Percentiles rank a stretch among this genome's conserved stretches.
phyloP scores from a whole-genome alignment of 2,797 vertebrate genomes.

The Myotis daubentonii region DNA sequence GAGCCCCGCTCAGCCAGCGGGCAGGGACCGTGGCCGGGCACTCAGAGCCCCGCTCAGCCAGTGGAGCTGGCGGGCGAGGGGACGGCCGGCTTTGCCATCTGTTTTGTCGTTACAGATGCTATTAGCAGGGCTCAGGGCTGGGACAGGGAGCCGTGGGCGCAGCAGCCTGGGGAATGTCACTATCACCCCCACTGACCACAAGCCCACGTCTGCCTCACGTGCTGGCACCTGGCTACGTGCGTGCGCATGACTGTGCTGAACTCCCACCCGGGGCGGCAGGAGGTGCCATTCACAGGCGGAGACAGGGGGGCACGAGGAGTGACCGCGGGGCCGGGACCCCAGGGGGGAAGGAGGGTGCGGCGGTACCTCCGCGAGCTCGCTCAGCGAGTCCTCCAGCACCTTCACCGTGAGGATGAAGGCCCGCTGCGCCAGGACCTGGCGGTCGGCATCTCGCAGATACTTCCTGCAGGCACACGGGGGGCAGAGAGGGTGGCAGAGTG shows the following conservation, averaged over 20 bases:
- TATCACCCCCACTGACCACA: fast-evolving
- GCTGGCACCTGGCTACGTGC: too few relatives aligned
- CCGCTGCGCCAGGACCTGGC: slow-evolving; percentile 96
- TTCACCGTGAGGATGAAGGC: slow-evolving; percentile 98
- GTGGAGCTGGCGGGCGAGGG: background rate
- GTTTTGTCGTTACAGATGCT: background rate
- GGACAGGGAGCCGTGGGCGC: background rate
- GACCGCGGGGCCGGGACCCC: too few relatives aligned
- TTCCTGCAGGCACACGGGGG: slow-evolving; percentile 87
- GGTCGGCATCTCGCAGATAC: slow-evolving; percentile 98
- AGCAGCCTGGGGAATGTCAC: background rate
- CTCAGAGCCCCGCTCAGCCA: background rate
- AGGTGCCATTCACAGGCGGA: background rate
- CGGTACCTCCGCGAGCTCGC: slow-evolving; percentile 92
- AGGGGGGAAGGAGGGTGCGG: too few relatives aligned
- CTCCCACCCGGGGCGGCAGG: background rate
- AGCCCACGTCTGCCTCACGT: background rate
- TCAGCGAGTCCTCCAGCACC: slow-evolving; percentile 97
- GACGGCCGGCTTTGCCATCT: background rate
- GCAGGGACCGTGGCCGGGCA: too few relatives aligned
- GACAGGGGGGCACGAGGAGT: background rate
- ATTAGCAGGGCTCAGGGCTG: background rate
- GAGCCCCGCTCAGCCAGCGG: background rate
- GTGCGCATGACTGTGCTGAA: too few relatives aligned
- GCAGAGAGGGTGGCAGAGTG: background rate